phyloP scores from a whole-genome alignment of 2,888 invertebrate genomes.

The Ormia ochracea region DNA sequence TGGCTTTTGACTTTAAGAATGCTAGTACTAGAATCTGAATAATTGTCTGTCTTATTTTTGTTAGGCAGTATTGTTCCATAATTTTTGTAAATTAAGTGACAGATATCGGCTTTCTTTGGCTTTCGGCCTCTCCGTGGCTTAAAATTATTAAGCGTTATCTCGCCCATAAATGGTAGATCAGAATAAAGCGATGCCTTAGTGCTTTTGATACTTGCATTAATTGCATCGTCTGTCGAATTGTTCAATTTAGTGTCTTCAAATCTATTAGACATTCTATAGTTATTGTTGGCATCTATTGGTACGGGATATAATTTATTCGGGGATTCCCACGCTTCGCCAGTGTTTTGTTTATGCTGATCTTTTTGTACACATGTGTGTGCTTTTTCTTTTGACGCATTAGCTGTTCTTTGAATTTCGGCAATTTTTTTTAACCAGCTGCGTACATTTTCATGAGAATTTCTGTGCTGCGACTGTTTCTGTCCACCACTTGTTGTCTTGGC shows the following conservation, averaged over 20 bases:
- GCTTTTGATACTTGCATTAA: not conserved
- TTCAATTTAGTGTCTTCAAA: not conserved
- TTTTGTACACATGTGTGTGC: not conserved
- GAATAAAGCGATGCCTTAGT: constrained; percentile 80
- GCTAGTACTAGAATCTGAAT: not conserved
- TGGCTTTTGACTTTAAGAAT: constrained; percentile 1
- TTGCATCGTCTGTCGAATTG: not conserved
- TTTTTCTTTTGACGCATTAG: constrained; percentile 62
- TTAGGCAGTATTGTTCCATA: constrained; percentile 91
- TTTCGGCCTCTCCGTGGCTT: constrained; percentile 91
- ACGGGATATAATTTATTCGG: not conserved
- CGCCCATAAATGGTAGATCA: constrained; percentile 94
- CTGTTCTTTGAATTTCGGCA: constrained; percentile 82
- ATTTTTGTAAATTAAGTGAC: constrained; percentile 93
- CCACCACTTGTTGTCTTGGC: constrained; percentile 65
- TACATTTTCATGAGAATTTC: constrained; percentile 81
- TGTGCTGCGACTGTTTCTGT: constrained; percentile 20
- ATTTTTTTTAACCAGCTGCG: constrained; percentile 87
- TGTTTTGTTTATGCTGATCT: not conserved
- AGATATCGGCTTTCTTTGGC: constrained; percentile 94
- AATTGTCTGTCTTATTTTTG: constrained; percentile 70
- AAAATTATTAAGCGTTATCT: constrained; percentile 91
- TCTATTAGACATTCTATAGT: not conserved
- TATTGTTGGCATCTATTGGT: constrained; percentile 25
- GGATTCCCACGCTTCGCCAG: not conserved